Percentiles rank a stretch among this genome's conserved stretches.
Evolutionary conservation across 30 jellyfish, hydroid and myxozoan genomes (phyloP).

Genomic region (Euphysa ruthae): DNA sequence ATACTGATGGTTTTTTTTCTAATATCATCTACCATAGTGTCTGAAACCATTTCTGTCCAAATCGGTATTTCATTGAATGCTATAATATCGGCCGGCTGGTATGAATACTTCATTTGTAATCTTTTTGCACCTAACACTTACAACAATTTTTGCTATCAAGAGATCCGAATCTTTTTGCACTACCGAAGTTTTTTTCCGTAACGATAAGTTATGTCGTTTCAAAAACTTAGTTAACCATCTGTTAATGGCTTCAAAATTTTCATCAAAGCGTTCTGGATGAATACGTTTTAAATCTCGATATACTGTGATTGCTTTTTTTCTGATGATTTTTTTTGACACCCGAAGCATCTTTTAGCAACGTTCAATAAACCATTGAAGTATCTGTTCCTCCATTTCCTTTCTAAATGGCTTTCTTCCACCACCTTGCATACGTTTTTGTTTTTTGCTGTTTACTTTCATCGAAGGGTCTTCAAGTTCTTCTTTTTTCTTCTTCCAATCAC

Average conservation of each 20-base stretch:
- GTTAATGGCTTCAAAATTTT: too few species aligned
- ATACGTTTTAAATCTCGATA: too few species aligned
- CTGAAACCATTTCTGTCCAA: slow-evolving; percentile 12
- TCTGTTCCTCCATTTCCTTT: not conserved
- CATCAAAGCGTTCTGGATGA: too few species aligned
- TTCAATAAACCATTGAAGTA: slow-evolving; percentile 8
- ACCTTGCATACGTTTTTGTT: slow-evolving; percentile 11
- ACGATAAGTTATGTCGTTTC: slow-evolving; percentile 12
- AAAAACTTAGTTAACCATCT: slow-evolving; percentile 2
- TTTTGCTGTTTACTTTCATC: slow-evolving; percentile 1
- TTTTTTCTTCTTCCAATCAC: slow-evolving; percentile 6
- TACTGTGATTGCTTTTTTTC: too few species aligned
- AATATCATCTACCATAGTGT: not conserved
- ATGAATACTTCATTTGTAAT: too few species aligned
- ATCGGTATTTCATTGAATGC: not conserved
- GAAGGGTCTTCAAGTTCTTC: too few species aligned
- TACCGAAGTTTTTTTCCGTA: too few species aligned
- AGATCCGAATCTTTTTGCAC: slow-evolving; percentile 15
- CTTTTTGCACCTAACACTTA: not conserved
- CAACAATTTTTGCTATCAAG: slow-evolving; percentile 9
- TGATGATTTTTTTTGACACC: slow-evolving; percentile 1
- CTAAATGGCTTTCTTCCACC: slow-evolving; percentile 16
- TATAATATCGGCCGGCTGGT: too few species aligned
- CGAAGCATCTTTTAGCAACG: slow-evolving; percentile 3
- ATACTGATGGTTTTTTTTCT: slow-evolving; percentile 10